Conservation (phyloP, 2,797 vertebrate genomes). For the Pitangus sulphuratus region DNA sequence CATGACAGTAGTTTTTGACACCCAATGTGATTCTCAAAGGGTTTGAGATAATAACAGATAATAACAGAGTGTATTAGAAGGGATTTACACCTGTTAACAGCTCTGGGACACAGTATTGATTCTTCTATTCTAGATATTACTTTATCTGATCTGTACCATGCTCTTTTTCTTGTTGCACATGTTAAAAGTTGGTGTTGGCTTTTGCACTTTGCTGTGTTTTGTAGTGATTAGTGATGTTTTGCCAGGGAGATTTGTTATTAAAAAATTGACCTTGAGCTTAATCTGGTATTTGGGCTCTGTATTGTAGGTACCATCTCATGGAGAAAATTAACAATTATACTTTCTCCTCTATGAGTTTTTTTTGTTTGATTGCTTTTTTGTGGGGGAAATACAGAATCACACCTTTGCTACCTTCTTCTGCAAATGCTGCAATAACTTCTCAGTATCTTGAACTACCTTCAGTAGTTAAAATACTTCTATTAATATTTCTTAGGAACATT, state of each 20-base stretch:
- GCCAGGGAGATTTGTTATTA: not conserved
- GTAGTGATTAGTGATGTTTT: not conserved
- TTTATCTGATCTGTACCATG: not conserved
- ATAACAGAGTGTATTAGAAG: not conserved
- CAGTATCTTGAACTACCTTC: not conserved
- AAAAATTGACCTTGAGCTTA: not conserved
- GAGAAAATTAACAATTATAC: not conserved
- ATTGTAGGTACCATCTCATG: not conserved
- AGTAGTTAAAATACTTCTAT: not conserved
- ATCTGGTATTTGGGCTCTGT: not conserved
- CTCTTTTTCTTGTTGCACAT: not conserved
- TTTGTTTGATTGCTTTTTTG: not conserved
- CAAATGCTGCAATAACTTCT: not conserved
- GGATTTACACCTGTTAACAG: not conserved
- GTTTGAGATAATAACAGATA: not conserved
- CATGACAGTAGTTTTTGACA: not conserved
- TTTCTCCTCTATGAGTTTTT: not conserved
- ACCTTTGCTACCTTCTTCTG: not conserved
- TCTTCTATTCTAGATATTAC: not conserved
- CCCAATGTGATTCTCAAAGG: not conserved
- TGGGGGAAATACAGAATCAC: not conserved
- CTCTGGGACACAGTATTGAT: not conserved
- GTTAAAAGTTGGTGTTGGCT: not conserved
- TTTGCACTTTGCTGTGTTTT: not conserved
- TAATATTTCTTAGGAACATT: not conserved